Evolutionary conservation across 2,113 vertebrate genomes (phyloP).

Genomic region (Melanerpes formicivorus): DNA sequence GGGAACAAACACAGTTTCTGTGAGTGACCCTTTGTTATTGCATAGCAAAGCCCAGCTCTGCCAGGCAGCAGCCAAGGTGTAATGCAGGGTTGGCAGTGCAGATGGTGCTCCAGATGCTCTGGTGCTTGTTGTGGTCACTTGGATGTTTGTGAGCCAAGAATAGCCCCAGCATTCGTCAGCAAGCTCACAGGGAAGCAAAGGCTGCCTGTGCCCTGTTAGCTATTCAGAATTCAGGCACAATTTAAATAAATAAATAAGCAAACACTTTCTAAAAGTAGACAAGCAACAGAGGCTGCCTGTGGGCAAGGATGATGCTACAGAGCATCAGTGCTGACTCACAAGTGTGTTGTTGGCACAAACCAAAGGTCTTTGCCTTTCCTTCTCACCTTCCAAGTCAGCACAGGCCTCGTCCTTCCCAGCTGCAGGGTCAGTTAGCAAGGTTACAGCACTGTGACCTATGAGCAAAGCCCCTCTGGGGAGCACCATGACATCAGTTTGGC

Average conservation of each 20-base stretch:
- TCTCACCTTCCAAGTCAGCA: neutral
- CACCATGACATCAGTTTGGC: fast-evolving
- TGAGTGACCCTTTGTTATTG: neutral
- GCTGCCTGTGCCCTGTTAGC: neutral
- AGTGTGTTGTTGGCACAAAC: fast-evolving
- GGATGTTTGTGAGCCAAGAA: neutral
- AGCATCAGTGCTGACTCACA: neutral
- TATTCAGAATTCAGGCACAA: neutral
- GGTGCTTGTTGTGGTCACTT: neutral
- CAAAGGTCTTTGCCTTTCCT: neutral
- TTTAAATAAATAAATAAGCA: neutral
- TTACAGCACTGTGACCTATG: fast-evolving
- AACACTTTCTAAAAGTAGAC: neutral
- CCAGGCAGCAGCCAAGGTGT: neutral
- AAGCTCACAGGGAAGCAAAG: neutral
- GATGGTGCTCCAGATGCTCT: neutral
- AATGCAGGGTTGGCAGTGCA: neutral
- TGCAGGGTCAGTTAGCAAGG: fast-evolving
- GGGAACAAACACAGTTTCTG: neutral
- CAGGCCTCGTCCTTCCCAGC: fast-evolving
- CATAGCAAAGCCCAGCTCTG: neutral
- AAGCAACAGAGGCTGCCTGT: neutral
- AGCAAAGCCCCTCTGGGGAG: neutral
- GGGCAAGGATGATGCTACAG: neutral
- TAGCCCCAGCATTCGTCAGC: neutral